Base-by-base conservation (phyloP, 1,140 invertebrate species). In the Euwallacea similis region DNA sequence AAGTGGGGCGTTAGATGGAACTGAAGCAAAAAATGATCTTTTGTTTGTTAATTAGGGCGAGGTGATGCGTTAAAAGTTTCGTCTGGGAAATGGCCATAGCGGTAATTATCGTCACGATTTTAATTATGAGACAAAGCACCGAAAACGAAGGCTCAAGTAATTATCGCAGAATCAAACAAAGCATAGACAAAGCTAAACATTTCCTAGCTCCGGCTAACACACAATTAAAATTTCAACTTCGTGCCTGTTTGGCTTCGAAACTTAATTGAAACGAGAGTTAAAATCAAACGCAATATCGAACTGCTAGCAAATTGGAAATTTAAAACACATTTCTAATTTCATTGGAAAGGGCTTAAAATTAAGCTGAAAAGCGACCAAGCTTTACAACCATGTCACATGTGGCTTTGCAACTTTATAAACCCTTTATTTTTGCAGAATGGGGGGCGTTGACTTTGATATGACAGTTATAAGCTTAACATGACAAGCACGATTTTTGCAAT, bases 31-130 rank as follows among this genome's bases (percentile, higher is more conserved):
- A 53, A 68, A 47, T 42, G 42, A 60, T 21, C 66, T 61, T 68
- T 68, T 68, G 66, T 68, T 68, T 68, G 66, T 68, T 68, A 68
- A 68, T 68, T 68, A 68, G 53, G 65, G 10, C 58, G 56, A 68
- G 66, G 66, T 61, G 56, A 68, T 68, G 66, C 66, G 66, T 68
- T 68, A 59, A 60, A 68, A 68, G 54, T 68, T 68, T 58, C 59
- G 42, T 41, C 10, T 60, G 66, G 64, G 56, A 55, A 55, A 60
- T 16, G 2, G 58, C 42, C 42, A 62, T 13, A 56, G 16, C 8
- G 16, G 54, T 16, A 56, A 56, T 21, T 8, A 56, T 9, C 54
- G 16, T 56, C 16, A 56, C 54, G 11, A 56, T 56, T 56, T 56
- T 21, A 56, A 56, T 8, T 8, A 56, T 8, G 16, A 56, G 9